Conservation (phyloP, 2,888 invertebrate genomes). For the Leptinotarsa rubiginosa region DNA sequence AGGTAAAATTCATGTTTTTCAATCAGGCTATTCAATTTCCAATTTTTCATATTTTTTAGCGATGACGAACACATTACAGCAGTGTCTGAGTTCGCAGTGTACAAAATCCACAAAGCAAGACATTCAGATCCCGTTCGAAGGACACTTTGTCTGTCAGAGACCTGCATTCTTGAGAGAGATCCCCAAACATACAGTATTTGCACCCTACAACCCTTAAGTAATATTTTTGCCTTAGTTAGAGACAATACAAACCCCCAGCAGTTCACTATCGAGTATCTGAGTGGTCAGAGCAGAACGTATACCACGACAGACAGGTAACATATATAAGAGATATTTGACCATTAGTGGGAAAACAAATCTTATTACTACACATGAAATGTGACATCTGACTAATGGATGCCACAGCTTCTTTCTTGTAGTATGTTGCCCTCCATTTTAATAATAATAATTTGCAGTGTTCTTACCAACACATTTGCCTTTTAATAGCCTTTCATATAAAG, state of each 20-base stretch:
- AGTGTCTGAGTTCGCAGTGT: constrained; percentile 94
- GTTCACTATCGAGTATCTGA: constrained; percentile 94
- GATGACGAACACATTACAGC: constrained; percentile 96
- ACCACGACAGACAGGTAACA: constrained; percentile 88
- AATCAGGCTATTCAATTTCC: neutral
- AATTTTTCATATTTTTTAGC: constrained; percentile 66
- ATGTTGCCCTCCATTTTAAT: too few relatives aligned
- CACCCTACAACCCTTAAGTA: constrained; percentile 83
- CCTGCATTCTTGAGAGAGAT: constrained; percentile 95
- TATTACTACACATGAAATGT: too few relatives aligned
- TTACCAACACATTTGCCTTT: too few relatives aligned
- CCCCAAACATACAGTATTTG: constrained; percentile 96
- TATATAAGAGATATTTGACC: neutral
- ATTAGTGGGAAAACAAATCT: too few relatives aligned
- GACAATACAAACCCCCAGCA: constrained; percentile 92
- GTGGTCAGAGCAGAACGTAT: constrained; percentile 89
- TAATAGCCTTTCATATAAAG: too few relatives aligned
- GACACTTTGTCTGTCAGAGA: constrained; percentile 93
- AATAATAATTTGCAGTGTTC: too few relatives aligned
- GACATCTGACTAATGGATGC: too few relatives aligned
- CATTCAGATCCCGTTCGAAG: constrained; percentile 88
- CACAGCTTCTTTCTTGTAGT: too few relatives aligned
- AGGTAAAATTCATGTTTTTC: constrained; percentile 69
- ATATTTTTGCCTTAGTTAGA: constrained; percentile 92
- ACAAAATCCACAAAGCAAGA: constrained; percentile 86